Base-by-base conservation (phyloP, 2,888 invertebrate species). In the Bruchidius siliquastri region DNA sequence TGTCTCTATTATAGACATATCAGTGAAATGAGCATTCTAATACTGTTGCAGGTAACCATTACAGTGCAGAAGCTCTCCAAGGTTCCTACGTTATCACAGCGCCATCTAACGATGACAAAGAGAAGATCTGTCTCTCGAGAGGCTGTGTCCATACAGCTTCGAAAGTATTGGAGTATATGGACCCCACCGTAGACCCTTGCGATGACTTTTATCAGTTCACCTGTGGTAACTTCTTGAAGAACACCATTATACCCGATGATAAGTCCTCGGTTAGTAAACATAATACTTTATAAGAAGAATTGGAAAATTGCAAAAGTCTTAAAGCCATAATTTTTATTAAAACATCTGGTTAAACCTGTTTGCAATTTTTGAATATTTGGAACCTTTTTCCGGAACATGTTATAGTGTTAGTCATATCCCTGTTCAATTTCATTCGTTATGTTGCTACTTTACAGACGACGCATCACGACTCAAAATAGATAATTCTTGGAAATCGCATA, bases 111-210 rank as follows among this genome's bases (percentile, higher is more conserved):
- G 72, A 84, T 0, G 78, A 83, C 2, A 84, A 86, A 18, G 84
- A 87, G 10, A 84, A 88, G 20, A 84, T 94, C 20, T 96, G 96
- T 85, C 88, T 92, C 74, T 89, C 91, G 0, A 88, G 93, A 13
- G 96, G 94, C 80, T 96, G 96, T 87, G 89, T 96, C 72, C 92
- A 93, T 83, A 92, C 94, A 91, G 94, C 95, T 0, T 92, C 93
- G 0, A 90, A 90, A 77, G 88, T 95, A 20, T 86, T 95, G 67
- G 87, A 89, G 76, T 92, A 92, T 83, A 92, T 95, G 91, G 92
- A 95, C 80, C 85, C 88, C 0, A 85, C 87, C 0, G 91, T 92
- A 10, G 92, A 94, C 77, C 94, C 95, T 0, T 95, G 95, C 83
- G 93, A 94, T 80, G 93, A 95, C 83, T 95, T 95, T 85, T 95